Base-by-base conservation (phyloP, 2,797 vertebrate genomes). In the Smutsia gigantea region DNA sequence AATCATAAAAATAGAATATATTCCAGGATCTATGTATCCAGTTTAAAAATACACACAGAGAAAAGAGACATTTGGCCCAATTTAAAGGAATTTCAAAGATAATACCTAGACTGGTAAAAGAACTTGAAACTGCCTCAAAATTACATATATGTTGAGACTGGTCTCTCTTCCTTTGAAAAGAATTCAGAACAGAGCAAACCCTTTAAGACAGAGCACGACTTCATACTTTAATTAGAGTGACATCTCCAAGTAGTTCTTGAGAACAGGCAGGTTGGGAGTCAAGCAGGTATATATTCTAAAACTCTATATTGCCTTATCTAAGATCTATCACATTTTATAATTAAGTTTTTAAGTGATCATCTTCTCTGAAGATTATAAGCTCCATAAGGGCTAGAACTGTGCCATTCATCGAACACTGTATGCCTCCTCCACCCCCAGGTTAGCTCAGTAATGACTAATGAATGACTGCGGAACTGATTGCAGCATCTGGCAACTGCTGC, bases 161-260 rank as follows among this genome's bases (percentile, higher is more conserved):
- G 71, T 82, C 59, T 88, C 14, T 64, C 59, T 91, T 92, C 89
- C 74, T 92, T 55, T 85, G 75, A 83, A 92, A 90, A 95, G 39
- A 92, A 93, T 42, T 81, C 12, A 42, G 51, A 95, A 87, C 6
- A 93, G 34, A 19, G 49, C 55, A 96, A 37, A 59, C 18, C 53
- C 37, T 93, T 84, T 83, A 93, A 71, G 53, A 51, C 18, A 72
- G 7, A 69, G n/a, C 63, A 7, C 84, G 69, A 88, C 18, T 89
- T 86, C 78, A 74, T 18, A 87, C 25, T 90, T 91, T 57, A 46
- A 46, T 85, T 61, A 90, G 18, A 69, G 37, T 34, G 61, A 53
- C 39, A 93, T 39, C 87, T 51, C 59, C 74, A 2, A 53, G 17
- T 11, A 83, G 29, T 31, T 83, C 42, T 83, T 64, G 55, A 90